phyloP scores from a whole-genome alignment of 1,140 invertebrate genomes.

The Forficula auricularia region DNA sequence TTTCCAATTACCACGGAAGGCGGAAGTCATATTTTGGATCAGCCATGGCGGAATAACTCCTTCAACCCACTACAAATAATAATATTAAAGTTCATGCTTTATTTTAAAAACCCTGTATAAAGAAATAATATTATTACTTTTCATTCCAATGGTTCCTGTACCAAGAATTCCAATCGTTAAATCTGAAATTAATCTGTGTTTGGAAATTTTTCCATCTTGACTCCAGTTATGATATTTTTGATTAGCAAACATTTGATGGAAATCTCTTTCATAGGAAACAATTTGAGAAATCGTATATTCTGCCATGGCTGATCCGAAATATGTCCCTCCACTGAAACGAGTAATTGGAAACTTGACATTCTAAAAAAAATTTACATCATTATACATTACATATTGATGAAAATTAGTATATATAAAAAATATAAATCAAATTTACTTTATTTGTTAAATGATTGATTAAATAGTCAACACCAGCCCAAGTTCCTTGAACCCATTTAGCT shows the following conservation, averaged over 20 bases:
- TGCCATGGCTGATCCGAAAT: conserved; percentile 32
- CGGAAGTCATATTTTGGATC: conserved; percentile 29
- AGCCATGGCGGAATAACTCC: conserved; percentile 39
- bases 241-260: conserved; percentile 23
- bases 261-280: conserved; percentile 30
- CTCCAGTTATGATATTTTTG: conserved; percentile 26
- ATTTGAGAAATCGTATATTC: conserved; percentile 37
- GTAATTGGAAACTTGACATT: conserved; percentile 22
- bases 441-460: too few relatives aligned
- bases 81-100: too few relatives aligned
- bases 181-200: conserved; percentile 25
- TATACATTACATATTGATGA: background rate
- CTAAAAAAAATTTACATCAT: conserved; percentile 5
- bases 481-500: conserved; percentile 30
- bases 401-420: too few relatives aligned
- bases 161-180: conserved; percentile 33
- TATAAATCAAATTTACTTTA: too few relatives aligned
- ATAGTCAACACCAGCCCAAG: conserved; percentile 30
- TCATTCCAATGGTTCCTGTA: conserved; percentile 29
- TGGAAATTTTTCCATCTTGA: conserved; percentile 20
- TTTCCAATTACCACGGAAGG: conserved; percentile 28
- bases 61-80: too few relatives aligned
- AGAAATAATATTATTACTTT: too few relatives aligned
- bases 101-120: too few relatives aligned
- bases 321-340: conserved; percentile 26